phyloP scores from a whole-genome alignment of 2,113 vertebrate genomes.

The Dendrocopos noguchii region DNA sequence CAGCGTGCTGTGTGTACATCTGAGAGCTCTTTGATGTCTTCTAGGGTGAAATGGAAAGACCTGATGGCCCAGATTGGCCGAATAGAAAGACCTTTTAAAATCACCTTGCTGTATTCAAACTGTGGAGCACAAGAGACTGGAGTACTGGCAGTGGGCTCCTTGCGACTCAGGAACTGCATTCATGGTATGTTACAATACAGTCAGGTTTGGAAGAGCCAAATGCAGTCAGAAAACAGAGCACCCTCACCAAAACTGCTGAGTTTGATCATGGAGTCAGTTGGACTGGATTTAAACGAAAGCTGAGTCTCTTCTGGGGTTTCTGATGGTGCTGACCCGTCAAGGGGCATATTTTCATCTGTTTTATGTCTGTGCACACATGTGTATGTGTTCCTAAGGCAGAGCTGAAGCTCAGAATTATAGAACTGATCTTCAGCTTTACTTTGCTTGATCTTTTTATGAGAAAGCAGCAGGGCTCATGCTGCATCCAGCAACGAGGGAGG shows the following conservation, averaged over 20 bases:
- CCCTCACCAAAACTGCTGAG: background rate
- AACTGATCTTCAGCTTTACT: background rate
- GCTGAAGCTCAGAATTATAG: background rate
- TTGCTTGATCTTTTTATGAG: background rate
- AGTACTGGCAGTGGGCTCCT: constrained; percentile 81
- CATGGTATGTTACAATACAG: constrained; percentile 71
- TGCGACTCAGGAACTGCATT: constrained; percentile 81
- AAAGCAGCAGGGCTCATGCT: background rate
- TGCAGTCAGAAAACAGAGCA: background rate
- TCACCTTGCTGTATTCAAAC: constrained; percentile 82
- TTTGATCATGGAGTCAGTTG: background rate
- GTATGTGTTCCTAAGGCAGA: background rate
- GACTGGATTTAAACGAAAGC: background rate
- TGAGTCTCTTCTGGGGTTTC: background rate
- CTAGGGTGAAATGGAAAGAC: constrained; percentile 82
- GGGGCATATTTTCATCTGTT: background rate
- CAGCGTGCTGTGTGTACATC: background rate
- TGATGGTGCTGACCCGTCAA: background rate
- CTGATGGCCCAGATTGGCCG: constrained; percentile 78
- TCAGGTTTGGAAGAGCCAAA: background rate
- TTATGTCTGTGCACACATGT: background rate
- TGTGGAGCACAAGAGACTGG: constrained; percentile 67
- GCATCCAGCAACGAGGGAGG: background rate
- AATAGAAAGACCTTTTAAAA: constrained; percentile 81
- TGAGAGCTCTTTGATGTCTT: background rate